Conservation (phyloP, 2,113 vertebrate genomes). For the Bos javanicus region DNA sequence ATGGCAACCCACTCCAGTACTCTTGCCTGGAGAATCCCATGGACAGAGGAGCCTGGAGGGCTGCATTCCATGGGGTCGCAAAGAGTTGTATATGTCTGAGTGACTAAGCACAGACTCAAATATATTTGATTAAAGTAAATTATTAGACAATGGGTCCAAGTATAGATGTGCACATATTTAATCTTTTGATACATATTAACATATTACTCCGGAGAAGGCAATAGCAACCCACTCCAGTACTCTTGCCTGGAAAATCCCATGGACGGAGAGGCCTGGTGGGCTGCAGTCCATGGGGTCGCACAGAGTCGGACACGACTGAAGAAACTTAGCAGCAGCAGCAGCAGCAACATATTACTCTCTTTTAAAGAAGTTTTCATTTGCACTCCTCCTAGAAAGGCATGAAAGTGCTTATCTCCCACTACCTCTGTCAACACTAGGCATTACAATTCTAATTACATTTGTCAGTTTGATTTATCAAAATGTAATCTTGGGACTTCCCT, state of each 20-base stretch:
- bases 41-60: not conserved
- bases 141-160: not conserved
- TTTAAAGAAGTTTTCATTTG: not conserved
- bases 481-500: not conserved
- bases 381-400: not conserved
- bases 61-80: not conserved
- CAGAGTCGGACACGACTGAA: too few relatives aligned
- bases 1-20: not conserved
- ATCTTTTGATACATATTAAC: not conserved
- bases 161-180: not conserved
- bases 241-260: too few relatives aligned
- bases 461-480: not conserved
- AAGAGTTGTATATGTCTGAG: not conserved
- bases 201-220: not conserved
- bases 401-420: not conserved
- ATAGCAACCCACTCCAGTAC: too few relatives aligned
- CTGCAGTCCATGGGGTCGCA: too few relatives aligned
- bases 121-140: not conserved
- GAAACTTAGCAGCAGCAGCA: too few relatives aligned
- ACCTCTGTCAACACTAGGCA: not conserved
- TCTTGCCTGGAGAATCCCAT: not conserved
- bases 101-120: not conserved
- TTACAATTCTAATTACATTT: not conserved
- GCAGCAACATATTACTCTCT: not conserved
- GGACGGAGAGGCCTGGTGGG: too few relatives aligned